Evolutionary conservation across 1,140 invertebrate species (phyloP).

Genomic region (Heliconius melpomene): DNA sequence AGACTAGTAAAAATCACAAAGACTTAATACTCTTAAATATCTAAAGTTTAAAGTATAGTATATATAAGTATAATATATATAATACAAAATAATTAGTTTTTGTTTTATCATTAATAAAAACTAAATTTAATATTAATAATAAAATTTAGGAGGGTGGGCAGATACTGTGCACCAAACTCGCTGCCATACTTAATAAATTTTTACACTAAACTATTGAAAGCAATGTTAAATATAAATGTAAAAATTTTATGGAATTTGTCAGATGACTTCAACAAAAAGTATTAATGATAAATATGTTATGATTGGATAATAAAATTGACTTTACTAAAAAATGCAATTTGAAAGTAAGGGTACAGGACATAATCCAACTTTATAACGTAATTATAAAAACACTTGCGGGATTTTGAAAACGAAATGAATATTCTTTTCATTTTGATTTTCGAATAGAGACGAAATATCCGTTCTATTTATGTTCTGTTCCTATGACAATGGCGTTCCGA

Average conservation of each 20-base stretch:
- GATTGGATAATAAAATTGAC: no score
- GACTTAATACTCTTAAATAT: neutral
- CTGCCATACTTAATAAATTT: neutral
- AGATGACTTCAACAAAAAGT: no score
- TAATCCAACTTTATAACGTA: no score
- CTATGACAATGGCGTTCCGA: no score
- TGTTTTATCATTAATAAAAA: neutral
- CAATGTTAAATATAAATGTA: neutral
- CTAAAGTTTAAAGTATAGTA: neutral
- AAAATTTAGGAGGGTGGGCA: conserved; percentile 16
- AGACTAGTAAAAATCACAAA: conserved; percentile 13
- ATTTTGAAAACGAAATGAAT: no score
- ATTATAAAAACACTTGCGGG: no score
- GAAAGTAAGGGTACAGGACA: no score
- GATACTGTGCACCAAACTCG: conserved; percentile 12
- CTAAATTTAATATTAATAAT: neutral
- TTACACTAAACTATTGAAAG: neutral
- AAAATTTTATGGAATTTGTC: neutral
- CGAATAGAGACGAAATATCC: no score
- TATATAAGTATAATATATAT: neutral
- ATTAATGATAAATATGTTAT: no score
- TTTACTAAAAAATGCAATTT: no score
- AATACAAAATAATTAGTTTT: conserved; percentile 15
- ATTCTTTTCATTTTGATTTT: no score
- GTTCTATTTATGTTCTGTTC: no score